These are phyloP conservation scores for Metridium senile DNA, from an alignment of 92 coral and sea anemone species.

Conservation along the genomic window DNA sequence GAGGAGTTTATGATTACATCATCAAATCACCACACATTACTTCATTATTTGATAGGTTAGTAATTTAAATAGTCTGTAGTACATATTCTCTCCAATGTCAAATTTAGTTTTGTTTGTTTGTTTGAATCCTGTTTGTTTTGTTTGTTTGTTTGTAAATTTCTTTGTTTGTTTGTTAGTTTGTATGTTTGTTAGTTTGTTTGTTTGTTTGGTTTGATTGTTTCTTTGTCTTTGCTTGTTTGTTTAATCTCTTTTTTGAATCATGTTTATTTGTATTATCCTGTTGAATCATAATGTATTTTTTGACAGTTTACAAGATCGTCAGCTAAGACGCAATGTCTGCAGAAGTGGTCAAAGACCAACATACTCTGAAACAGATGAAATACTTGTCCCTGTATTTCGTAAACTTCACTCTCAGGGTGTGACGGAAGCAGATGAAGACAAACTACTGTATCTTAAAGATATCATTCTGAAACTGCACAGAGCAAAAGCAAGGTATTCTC, in stretches of 20 bases:
- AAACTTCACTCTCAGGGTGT: conserved; percentile 95
- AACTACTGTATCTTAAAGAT: conserved; percentile 74
- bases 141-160: too few relatives aligned
- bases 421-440: conserved; percentile 93
- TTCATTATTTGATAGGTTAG: conserved; percentile 86
- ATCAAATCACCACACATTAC: conserved; percentile 76
- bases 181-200: too few relatives aligned
- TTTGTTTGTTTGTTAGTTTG: too few relatives aligned
- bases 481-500: conserved; percentile 70
- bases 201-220: too few relatives aligned
- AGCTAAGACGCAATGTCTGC: conserved; percentile 82
- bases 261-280: too few relatives aligned
- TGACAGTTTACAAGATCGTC: conserved; percentile 89
- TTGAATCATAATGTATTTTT: too few relatives aligned
- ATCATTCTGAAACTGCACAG: conserved; percentile 83
- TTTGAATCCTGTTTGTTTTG: too few relatives aligned
- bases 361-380: conserved; percentile 79
- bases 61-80: neutral
- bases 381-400: conserved; percentile 76
- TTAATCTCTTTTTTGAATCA: too few relatives aligned
- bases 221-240: too few relatives aligned
- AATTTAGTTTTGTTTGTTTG: too few relatives aligned
- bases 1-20: conserved; percentile 85
- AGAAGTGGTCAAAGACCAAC: conserved; percentile 86
- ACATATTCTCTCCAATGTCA: too few relatives aligned